Base-by-base conservation (phyloP, 2,888 invertebrate genomes). In the Saturnia pavonia region DNA sequence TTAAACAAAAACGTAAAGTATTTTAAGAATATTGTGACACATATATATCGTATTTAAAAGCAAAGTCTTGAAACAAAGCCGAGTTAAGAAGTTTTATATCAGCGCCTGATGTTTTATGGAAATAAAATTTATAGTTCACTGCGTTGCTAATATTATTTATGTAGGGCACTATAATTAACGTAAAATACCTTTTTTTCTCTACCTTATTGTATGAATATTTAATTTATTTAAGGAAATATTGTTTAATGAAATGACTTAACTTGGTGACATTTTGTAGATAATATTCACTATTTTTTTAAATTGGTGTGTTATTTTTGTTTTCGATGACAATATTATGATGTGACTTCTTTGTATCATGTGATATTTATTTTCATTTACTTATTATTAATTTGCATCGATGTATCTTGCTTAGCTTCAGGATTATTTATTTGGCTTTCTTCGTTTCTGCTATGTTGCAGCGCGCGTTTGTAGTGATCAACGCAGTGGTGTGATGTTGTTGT, bases 361-460 rank as follows among this genome's bases (percentile, higher is more conserved):
- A 72, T 81, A 74, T 78, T 74, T 74, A 73, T 78, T 77, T 74
- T 75, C 70, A 78, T 78, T 76, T 75, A 73, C 76, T 69, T 75
- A 65, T 69, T 74, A 67, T 78, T 82, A 69, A 77, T 84, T 85
- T 85, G 82, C 85, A 75, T 79, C 73, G 66, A 70, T 75, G 72
- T 72, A 75, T 69, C 16, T 80, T 71, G 88, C 86, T 88, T 87
- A 77, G 92, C 91, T 92, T 89, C 78, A 75, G 81, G 77, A 86
- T 83, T 88, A 93, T 93, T 92, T 91, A 92, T 78, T 89, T 88
- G 86, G 92, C 91, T 91, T 91, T 86, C 85, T 88, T 89, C 86
- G 90, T 88, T 83, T 89, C 80, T 90, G 85, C 88, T 90, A 79
- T 92, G 91, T 93, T 93, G 88, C 93, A 94, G 93, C 85, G 80